phyloP scores from a whole-genome alignment of 64 coral and sea anemone species.

The Catalaphyllia jardinei region DNA sequence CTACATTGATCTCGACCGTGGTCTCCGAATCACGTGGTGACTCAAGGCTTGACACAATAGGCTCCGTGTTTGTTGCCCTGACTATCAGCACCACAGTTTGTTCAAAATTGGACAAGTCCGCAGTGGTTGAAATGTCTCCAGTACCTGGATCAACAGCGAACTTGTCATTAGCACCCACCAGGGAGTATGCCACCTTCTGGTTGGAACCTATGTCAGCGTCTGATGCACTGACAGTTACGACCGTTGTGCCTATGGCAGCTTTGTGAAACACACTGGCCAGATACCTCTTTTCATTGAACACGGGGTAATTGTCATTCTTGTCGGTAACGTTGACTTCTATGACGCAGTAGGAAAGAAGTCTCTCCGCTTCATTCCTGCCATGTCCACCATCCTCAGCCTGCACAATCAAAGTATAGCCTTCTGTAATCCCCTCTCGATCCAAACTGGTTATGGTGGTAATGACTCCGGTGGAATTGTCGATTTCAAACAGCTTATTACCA shows the following conservation, averaged over 20 bases:
- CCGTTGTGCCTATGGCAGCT: background rate
- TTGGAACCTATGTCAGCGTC: constrained; percentile 28
- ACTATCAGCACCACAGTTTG: constrained; percentile 29
- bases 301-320: constrained; percentile 74
- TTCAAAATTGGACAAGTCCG: background rate
- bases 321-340: constrained; percentile 55
- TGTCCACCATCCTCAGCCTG: constrained; percentile 69
- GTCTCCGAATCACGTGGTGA: constrained; percentile 17
- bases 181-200: constrained; percentile 18
- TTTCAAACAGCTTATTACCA: constrained; percentile 42
- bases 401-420: constrained; percentile 44
- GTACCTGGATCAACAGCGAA: constrained; percentile 6
- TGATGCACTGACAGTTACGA: constrained; percentile 46
- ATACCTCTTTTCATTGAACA: constrained; percentile 56
- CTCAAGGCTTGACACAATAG: background rate
- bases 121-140: constrained; percentile 32
- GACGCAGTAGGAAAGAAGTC: constrained; percentile 68
- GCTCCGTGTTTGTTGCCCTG: constrained; percentile 22
- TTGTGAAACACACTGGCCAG: constrained; percentile 37
- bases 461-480: constrained; percentile 60
- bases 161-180: constrained; percentile 38
- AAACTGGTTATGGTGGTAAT: constrained; percentile 56
- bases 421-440: constrained; percentile 45
- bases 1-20: constrained; percentile 53
- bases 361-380: constrained; percentile 8